Percentiles rank a stretch among this genome's conserved stretches.
Conservation (phyloP, 2,888 invertebrate genomes). For the Drosophila setosimentum region DNA sequence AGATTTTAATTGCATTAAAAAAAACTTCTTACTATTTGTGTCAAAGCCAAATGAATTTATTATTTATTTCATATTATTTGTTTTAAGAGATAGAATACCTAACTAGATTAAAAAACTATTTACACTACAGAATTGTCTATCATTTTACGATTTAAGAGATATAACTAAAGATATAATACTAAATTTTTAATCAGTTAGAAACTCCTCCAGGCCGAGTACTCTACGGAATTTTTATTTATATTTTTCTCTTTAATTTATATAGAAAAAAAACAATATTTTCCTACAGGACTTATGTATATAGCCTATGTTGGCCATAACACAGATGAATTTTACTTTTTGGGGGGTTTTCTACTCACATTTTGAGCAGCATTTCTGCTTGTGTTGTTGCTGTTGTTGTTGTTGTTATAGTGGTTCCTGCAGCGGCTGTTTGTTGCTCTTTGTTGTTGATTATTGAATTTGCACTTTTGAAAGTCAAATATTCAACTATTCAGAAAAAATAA, state of each 20-base stretch:
- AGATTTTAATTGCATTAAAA: background rate
- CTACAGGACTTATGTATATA: background rate
- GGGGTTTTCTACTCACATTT: slow-evolving; percentile 63
- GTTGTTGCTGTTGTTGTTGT: slow-evolving; percentile 27
- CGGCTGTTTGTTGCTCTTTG: slow-evolving; percentile 41
- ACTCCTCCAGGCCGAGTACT: background rate
- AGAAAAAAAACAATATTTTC: background rate
- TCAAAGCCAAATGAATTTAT: background rate
- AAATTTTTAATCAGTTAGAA: background rate
- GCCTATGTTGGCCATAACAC: background rate
- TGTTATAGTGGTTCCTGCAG: slow-evolving; percentile 38
- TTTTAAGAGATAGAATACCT: background rate
- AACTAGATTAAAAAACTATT: background rate
- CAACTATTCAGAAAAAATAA: slow-evolving; percentile 48
- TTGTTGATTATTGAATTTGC: slow-evolving; percentile 59
- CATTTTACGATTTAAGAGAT: background rate
- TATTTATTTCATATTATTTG: too few species aligned
- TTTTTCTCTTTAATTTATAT: background rate
- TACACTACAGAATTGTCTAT: background rate
- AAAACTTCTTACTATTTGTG: background rate
- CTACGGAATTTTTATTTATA: background rate
- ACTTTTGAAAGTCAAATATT: slow-evolving; percentile 74
- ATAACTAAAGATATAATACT: background rate
- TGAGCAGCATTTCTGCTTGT: slow-evolving; percentile 65
- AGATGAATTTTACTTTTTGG: background rate